Evolutionary conservation across 2,113 vertebrate species (phyloP).

Genomic region (Plestiodon gilberti): DNA sequence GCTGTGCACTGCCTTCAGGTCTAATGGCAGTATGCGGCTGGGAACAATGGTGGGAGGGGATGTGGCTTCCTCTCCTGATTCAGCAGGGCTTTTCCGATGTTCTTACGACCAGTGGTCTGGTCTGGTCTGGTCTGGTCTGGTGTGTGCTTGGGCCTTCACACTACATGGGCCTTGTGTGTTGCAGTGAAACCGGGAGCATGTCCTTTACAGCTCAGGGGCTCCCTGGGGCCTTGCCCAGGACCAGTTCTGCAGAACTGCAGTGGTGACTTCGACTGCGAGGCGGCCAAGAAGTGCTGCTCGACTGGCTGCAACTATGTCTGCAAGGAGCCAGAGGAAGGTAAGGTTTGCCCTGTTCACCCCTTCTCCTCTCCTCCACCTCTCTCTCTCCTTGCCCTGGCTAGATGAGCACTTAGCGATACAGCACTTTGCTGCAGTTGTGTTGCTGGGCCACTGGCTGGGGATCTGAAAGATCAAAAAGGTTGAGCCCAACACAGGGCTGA

Average conservation of each 20-base stretch:
- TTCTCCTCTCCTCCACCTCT: background rate
- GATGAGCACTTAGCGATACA: background rate
- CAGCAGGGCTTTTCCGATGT: too few species aligned
- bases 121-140: too few species aligned
- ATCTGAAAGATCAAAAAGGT: background rate
- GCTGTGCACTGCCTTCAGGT: too few species aligned
- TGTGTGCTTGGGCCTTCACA: too few species aligned
- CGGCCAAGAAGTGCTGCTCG: constrained; percentile 4
- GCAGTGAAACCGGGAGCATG: constrained; percentile 8
- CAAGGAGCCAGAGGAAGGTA: background rate
- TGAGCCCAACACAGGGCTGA: background rate
- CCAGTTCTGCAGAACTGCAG: background rate
- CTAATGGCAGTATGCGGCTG: too few species aligned
- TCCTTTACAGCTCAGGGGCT: background rate
- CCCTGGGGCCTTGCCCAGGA: constrained; percentile 3
- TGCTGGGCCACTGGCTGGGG: background rate
- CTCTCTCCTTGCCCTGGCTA: too few species aligned
- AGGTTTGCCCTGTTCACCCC: background rate
- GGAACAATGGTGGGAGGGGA: too few species aligned
- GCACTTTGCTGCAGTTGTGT: too few species aligned
- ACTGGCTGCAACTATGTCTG: background rate
- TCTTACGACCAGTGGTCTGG: too few species aligned
- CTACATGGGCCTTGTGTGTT: background rate
- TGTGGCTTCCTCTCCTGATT: too few species aligned
- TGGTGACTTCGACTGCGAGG: background rate